phyloP scores from a whole-genome alignment of 2,797 vertebrate genomes.

The Nannoperca australis region DNA sequence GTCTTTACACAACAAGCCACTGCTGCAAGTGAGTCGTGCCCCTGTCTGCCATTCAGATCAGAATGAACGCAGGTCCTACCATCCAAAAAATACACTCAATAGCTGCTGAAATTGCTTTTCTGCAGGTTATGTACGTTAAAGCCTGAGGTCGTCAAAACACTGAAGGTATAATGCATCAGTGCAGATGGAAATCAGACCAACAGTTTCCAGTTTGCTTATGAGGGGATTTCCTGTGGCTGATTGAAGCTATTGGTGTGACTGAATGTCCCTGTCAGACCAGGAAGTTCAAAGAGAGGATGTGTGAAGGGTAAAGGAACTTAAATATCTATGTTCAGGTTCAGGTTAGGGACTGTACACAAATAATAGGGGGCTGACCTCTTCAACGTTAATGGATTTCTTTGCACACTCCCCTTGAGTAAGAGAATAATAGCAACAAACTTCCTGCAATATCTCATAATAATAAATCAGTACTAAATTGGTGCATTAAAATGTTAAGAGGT shows the following conservation, averaged over 20 bases:
- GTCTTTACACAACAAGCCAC: constrained; percentile 12
- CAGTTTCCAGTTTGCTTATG: constrained; percentile 7
- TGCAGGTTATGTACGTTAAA: not conserved
- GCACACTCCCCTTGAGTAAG: not conserved
- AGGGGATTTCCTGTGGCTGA: constrained; percentile 27
- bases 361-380: not conserved
- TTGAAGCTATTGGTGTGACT: not conserved
- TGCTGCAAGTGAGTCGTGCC: constrained; percentile 18
- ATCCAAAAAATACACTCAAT: not conserved
- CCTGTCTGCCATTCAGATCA: constrained; percentile 22
- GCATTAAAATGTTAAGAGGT: not conserved
- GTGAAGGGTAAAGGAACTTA: not conserved
- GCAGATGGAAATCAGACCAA: constrained; percentile 25
- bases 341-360: not conserved
- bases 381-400: too few species aligned
- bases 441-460: not conserved
- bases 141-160: not conserved
- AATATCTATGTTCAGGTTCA: not conserved
- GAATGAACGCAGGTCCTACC: constrained; percentile 9
- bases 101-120: not conserved
- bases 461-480: not conserved
- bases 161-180: not conserved
- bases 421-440: not conserved
- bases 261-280: constrained; percentile 4
- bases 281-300: not conserved